Conservation (phyloP, 2,888 invertebrate genomes). For the Machimus rusticus region DNA sequence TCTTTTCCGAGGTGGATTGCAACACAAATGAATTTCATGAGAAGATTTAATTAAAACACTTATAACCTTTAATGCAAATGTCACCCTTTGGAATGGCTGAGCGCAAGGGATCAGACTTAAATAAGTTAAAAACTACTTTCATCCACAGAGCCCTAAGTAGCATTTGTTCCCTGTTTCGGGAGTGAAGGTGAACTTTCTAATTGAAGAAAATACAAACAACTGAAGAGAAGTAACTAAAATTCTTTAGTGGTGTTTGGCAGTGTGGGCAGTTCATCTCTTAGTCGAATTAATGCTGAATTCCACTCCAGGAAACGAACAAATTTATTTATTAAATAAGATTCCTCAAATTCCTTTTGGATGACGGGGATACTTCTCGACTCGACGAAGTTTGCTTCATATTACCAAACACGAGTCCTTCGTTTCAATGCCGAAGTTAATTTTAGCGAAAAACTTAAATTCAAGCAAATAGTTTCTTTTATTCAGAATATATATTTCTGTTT, state of each 20-base stretch:
- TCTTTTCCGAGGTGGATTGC: not conserved
- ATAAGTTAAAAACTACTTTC: not conserved
- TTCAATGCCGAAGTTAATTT: not conserved
- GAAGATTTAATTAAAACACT: not conserved
- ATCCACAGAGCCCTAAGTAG: not conserved
- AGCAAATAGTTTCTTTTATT: not conserved
- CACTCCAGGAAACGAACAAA: not conserved
- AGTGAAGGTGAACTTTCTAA: not conserved
- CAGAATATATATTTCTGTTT: not conserved
- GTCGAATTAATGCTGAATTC: not conserved
- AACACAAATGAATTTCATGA: not conserved
- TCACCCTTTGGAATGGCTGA: not conserved
- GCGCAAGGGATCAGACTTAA: not conserved
- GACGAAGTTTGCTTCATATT: not conserved
- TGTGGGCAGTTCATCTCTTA: not conserved
- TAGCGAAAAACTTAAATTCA: not conserved
- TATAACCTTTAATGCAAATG: not conserved
- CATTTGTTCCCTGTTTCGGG: not conserved
- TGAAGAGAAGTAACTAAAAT: not conserved
- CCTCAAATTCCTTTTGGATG: not conserved
- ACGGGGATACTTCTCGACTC: not conserved
- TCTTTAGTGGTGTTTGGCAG: not conserved
- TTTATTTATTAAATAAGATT: not conserved
- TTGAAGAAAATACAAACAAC: not conserved
- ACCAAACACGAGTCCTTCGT: not conserved